phyloP scores from a whole-genome alignment of 2,797 vertebrate genomes.

The Ataeniobius toweri region DNA sequence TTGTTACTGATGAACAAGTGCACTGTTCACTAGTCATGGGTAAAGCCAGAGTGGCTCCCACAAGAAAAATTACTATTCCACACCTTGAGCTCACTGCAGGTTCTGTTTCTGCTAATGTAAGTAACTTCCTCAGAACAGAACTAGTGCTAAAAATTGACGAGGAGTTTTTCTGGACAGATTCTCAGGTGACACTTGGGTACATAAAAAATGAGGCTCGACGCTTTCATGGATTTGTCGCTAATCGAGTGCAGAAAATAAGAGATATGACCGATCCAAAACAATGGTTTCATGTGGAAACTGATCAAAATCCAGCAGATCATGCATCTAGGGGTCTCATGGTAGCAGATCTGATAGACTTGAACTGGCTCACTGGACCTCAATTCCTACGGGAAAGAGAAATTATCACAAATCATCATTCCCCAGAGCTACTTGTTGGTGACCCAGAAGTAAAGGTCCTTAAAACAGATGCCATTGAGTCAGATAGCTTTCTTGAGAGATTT shows the following conservation, averaged over 20 bases:
- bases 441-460: background rate
- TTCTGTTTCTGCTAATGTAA: too few species aligned
- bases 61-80: too few species aligned
- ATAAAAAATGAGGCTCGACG: background rate
- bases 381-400: background rate
- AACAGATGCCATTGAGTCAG: background rate
- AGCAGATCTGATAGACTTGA: background rate
- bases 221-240: background rate
- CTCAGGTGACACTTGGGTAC: background rate
- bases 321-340: background rate
- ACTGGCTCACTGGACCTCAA: background rate
- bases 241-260: constrained; percentile 2
- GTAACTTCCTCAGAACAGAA: too few species aligned
- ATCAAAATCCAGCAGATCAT: background rate
- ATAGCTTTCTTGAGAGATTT: background rate
- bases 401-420: background rate
- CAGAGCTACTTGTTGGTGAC: background rate
- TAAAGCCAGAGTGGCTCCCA: background rate
- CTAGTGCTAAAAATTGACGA: constrained; percentile 10
- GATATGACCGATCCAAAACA: background rate
- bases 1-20: background rate
- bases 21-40: constrained; percentile 15
- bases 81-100: too few species aligned
- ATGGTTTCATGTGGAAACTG: background rate
- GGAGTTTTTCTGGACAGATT: constrained; percentile 6